A percentile compares a stretch with the other conserved stretches of the same genome.
Conservation (phyloP, 2,113 vertebrate species). For the Pygoscelis antarcticus region DNA sequence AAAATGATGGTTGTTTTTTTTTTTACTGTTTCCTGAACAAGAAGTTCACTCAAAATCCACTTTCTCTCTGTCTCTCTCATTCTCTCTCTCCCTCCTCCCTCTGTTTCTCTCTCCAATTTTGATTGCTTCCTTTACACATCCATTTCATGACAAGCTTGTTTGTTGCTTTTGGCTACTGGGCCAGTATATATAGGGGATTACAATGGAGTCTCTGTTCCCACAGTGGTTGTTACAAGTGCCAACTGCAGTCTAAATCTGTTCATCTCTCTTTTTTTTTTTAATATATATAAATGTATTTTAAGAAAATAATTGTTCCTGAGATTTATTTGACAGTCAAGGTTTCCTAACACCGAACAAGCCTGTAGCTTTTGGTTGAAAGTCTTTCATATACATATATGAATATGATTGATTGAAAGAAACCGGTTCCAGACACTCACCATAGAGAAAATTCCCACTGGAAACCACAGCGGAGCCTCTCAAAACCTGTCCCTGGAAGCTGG, state of each 20-base stretch:
- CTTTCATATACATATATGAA: neutral
- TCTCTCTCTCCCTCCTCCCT: neutral
- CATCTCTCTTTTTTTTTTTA: neutral
- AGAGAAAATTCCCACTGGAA: conserved; percentile 13
- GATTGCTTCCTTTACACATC: conserved; percentile 39
- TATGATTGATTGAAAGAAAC: conserved; percentile 19
- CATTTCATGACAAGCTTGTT: conserved; percentile 47
- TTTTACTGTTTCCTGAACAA: neutral
- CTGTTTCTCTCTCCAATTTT: neutral
- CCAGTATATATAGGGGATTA: neutral
- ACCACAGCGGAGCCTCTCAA: neutral
- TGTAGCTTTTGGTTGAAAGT: neutral
- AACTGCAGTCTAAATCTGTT: neutral
- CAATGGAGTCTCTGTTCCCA: conserved; percentile 43
- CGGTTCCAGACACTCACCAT: neutral
- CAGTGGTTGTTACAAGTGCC: neutral
- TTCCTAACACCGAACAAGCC: neutral
- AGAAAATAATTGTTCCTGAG: conserved; percentile 32
- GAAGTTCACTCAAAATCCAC: neutral
- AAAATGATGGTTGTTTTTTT: neutral
- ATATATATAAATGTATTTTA: neutral
- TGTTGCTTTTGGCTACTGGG: conserved; percentile 55
- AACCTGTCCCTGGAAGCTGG: neutral
- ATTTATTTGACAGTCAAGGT: conserved; percentile 39
- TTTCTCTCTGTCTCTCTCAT: neutral